Base-by-base conservation (phyloP, 2,888 invertebrate genomes). In the Nymphalis c-album region DNA sequence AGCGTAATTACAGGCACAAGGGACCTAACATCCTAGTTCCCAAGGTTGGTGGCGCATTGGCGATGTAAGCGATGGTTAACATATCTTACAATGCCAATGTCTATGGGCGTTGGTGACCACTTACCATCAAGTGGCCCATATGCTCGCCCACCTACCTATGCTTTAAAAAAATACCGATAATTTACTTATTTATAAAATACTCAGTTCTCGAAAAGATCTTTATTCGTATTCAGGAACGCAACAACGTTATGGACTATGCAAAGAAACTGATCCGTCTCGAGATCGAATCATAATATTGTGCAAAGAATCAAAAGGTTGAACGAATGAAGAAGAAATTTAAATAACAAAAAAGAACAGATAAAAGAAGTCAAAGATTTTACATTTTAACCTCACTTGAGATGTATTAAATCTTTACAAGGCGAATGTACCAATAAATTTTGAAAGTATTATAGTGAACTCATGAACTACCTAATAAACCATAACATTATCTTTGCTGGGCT, bases 401-500 rank as follows among this genome's bases (percentile, higher is more conserved):
- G 18, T n/a, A 48, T 7, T n/a, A 48, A 17, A 48, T 48, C n/a
- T 55, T 26, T 22, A 31, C 17, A 31, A 60, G 46, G 8, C 17
- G n/a, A 35, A 50, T 51, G 26, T 45, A 45, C 17, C 53, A 26
- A 64, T 69, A 69, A 70, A 45, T 63, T 65, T 22, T 58, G 59
- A 68, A 60, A 65, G 57, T 62, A 70, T 68, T 72, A 69, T 65
- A 69, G 61, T 64, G 31, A 71, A 70, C 63, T 73, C 66, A 59
- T 66, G 55, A 71, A 70, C 63, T 73, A 68, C 69, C 68, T 63
- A 72, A 62, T 74, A 76, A 75, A 72, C 71, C 68, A 72, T 69
- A 65, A 67, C 60, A 75, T 75, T 76, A 76, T 75, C 73, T 72
- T 60, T 69, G 31, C 69, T 72, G 73, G 71, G 73, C 68, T 62